Base-by-base conservation (phyloP, 2,888 invertebrate species). In the Aradus depressus region DNA sequence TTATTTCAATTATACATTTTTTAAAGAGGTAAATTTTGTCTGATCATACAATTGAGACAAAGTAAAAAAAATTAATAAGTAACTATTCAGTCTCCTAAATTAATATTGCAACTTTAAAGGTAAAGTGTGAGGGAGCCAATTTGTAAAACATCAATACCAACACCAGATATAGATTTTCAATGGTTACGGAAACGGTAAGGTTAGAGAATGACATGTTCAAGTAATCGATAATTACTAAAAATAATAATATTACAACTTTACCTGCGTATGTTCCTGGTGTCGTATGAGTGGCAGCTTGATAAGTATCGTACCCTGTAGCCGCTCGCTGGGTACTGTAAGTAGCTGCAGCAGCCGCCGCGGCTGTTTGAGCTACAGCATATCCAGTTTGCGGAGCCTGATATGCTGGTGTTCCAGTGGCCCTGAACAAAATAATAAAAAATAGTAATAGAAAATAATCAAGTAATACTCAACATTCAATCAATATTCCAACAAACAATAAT, bases 351-450 rank as follows among this genome's bases (percentile, higher is more conserved):
- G 63, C 62, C 5, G 60, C 60, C 18, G 67, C 60, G n/a, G 63
- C 59, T 5, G 84, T 81, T 37, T 83, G 80, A 52, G 84, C 82
- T 71, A 84, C 85, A 59, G 84, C 86, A 72, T 87, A 88, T 59
- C 86, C 85, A 47, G 86, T 79, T 67, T 87, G 87, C 21, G 84
- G 81, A 23, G 86, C 80, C 61, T 81, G 82, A 70, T 90, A 90
- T 23, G 86, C 84, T 45, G 86, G 83, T 58, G 85, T 83, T 59
- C 84, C 80, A 49, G 60, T 55, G 3, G 60, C 57, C 12, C 58
- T 60, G 48, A 26, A 43, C 31, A 37, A 22, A 8, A 21, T 25
- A 51, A 63, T 67, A 68, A 5, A 67, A 67, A 67, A 66, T 66
- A 65, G 66, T 66, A 65, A 65, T 28, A 28, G 12, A 28, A 10